These are phyloP conservation scores for Percopsis omiscomaycus DNA, from an alignment of 2,797 vertebrate species.

Conservation along the genomic window DNA sequence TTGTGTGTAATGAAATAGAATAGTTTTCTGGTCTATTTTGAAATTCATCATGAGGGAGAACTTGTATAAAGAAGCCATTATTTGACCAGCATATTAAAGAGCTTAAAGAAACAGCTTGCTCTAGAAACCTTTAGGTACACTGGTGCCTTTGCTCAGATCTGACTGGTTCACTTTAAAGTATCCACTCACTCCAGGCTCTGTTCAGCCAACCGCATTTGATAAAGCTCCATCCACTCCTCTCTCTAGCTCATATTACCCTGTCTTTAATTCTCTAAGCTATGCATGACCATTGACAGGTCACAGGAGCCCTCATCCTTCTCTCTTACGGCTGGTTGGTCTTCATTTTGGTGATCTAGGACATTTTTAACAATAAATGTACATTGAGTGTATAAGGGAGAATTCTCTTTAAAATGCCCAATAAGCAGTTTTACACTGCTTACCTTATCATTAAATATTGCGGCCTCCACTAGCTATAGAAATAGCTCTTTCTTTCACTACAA, in stretches of 20 bases:
- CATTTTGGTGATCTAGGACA: too few relatives aligned
- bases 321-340: too few relatives aligned
- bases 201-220: conserved; percentile 24
- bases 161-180: conserved; percentile 17
- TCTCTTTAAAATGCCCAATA: too few relatives aligned
- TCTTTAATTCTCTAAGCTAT: not conserved
- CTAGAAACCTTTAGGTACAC: conserved; percentile 14
- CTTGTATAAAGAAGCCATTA: conserved; percentile 46
- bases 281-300: conserved; percentile 10
- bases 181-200: conserved; percentile 17
- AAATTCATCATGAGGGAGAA: conserved; percentile 47
- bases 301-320: not conserved
- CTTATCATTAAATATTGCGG: too few relatives aligned
- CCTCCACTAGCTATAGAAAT: too few relatives aligned
- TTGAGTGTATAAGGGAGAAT: too few relatives aligned
- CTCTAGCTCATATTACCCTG: not conserved
- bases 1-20: conserved; percentile 35
- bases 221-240: conserved; percentile 1
- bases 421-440: too few relatives aligned
- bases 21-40: conserved; percentile 37
- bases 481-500: too few relatives aligned
- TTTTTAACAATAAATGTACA: too few relatives aligned
- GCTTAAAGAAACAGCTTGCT: conserved; percentile 45
- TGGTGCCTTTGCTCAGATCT: conserved; percentile 28
- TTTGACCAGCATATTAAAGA: conserved; percentile 65